Evolutionary conservation across 2,113 vertebrate species (phyloP), one percentile per base, ranked within the genome.

Genomic region (Pipa parva): DNA sequence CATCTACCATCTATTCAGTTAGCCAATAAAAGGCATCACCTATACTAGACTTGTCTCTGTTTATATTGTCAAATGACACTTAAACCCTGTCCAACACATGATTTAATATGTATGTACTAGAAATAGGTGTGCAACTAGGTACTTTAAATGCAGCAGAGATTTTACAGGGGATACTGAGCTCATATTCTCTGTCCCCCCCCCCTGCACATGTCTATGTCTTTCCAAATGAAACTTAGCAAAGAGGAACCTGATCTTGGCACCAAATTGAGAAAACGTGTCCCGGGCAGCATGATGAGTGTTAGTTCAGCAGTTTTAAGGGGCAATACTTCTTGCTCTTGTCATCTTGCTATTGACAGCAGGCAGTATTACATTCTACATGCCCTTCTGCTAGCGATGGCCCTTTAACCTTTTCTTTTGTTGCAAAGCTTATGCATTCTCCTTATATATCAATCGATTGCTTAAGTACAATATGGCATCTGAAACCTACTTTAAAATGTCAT

Each of bases 281-380:
- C 37, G 25, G 56, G 77, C 82, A 68, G 7, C 49, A 21, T 63
- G 70, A 72, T 58, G 79, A 80, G 78, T 70, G 81, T 89, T 89
- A 86, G 87, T 89, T 88, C 84, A 81, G 88, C 86, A 77, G 78
- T 76, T 79, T 60, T 74, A 78, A 71, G 57, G 72, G 76, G 36
- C 63, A 56, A 78, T 86, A 76, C 78, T 81, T 84, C 80, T 84
- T 73, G 57, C 61, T 49, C 75, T 78, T 80, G 82, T 85, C 85
- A 84, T 74, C 76, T 76, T 59, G 18, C 74, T 74, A 79, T 78
- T 79, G 83, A 79, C 78, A 78, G 78, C 71, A 75, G 69, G 49
- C 33, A 60, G 70, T 74, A 81, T 74, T 76, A 75, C 72, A 81
- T 79, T 77, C 76, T 79, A 72, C 73, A 71, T 75, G 73, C 70